A percentile compares a stretch with the other conserved stretches of the same genome.
Evolutionary conservation across 2,113 vertebrate genomes (phyloP).

Genomic region (Danionella cerebrum): DNA sequence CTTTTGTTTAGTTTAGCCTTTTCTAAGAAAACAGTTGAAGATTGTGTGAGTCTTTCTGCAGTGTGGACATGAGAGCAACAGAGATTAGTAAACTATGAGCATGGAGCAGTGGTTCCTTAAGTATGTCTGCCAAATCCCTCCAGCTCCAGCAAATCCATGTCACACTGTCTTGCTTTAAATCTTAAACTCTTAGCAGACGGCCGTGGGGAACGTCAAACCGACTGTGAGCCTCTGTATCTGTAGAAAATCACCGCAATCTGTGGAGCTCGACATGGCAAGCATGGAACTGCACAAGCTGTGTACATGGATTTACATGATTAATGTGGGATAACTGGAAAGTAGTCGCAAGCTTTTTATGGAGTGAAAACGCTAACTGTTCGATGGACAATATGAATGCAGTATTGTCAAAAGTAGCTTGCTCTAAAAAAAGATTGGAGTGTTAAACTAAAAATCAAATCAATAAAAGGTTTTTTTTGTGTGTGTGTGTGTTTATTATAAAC

Average conservation of each 20-base stretch:
- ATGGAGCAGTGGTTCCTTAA: slow-evolving; percentile 28
- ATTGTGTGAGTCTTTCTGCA: slow-evolving; percentile 20
- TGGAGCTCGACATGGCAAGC: neutral
- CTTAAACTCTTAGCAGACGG: slow-evolving; percentile 32
- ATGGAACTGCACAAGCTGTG: neutral
- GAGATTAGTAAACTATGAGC: slow-evolving; percentile 38
- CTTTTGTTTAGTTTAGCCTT: neutral
- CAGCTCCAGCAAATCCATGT: slow-evolving; percentile 39
- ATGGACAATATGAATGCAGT: neutral
- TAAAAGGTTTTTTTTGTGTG: no score
- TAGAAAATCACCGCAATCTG: neutral
- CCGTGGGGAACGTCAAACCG: neutral
- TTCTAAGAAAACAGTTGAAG: slow-evolving; percentile 5
- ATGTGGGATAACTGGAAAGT: slow-evolving; percentile 2
- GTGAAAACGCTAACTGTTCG: neutral
- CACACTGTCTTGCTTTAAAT: slow-evolving; percentile 42
- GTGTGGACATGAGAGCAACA: slow-evolving; percentile 23
- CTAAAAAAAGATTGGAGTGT: no score
- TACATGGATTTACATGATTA: neutral
- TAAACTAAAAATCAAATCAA: no score
- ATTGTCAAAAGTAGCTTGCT: no score
- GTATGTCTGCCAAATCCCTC: slow-evolving; percentile 27
- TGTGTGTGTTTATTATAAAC: no score
- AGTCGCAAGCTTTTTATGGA: neutral
- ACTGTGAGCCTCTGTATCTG: slow-evolving; percentile 2